Percentiles rank a stretch among this genome's conserved stretches.
phyloP scores from a whole-genome alignment of 2,888 invertebrate genomes.

The Dryobotodes eremita region DNA sequence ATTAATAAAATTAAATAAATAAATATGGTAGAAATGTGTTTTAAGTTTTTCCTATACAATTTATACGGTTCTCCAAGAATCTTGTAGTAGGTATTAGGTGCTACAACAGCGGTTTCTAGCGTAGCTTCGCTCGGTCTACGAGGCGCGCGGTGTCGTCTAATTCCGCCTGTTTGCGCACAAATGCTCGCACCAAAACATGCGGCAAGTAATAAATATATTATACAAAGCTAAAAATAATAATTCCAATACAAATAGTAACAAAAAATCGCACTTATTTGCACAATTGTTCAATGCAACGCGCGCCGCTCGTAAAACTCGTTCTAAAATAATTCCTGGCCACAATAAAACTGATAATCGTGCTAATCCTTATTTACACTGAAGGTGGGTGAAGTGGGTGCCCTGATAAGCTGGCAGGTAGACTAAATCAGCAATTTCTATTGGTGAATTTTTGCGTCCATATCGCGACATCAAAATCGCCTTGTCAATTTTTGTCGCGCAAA shows the following conservation, averaged over 20 bases:
- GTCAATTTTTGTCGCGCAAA: slow-evolving; percentile 56
- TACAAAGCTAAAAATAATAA: slow-evolving; percentile 74
- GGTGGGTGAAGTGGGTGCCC: slow-evolving; percentile 85
- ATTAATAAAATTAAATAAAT: background rate
- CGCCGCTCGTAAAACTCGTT: slow-evolving; percentile 75
- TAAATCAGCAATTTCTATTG: slow-evolving; percentile 80
- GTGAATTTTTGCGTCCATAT: slow-evolving; percentile 77
- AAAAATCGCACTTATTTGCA: slow-evolving; percentile 82
- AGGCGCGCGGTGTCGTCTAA: slow-evolving; percentile 45
- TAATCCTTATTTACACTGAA: slow-evolving; percentile 88
- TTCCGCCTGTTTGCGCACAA: slow-evolving; percentile 48
- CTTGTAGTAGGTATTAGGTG: background rate
- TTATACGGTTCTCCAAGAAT: background rate
- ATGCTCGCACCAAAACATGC: slow-evolving; percentile 42
- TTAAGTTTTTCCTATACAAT: background rate
- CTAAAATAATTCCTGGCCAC: slow-evolving; percentile 81
- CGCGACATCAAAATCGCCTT: slow-evolving; percentile 64
- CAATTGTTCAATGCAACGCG: slow-evolving; percentile 81
- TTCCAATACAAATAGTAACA: slow-evolving; percentile 72
- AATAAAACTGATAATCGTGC: slow-evolving; percentile 87
- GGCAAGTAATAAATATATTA: slow-evolving; percentile 55
- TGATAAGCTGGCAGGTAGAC: slow-evolving; percentile 84
- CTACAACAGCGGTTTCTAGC: slow-evolving; percentile 2
- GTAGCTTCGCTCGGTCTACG: slow-evolving; percentile 56
- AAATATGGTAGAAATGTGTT: background rate